Conservation (phyloP, 2,888 invertebrate genomes). For the Thumatha senex region DNA sequence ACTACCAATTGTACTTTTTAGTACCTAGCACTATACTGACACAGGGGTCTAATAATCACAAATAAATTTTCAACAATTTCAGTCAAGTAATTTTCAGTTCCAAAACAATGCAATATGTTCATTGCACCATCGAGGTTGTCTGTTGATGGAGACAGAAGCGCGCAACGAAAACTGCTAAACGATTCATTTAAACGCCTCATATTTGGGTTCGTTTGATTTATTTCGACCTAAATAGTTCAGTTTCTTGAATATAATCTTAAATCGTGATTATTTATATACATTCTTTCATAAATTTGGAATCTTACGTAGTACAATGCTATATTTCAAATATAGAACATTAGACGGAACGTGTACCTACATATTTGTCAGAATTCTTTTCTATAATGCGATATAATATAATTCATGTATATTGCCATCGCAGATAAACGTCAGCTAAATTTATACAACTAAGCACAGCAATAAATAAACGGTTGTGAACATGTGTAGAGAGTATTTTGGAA, state of each 20-base stretch:
- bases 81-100: no score
- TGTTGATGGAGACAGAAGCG: no score
- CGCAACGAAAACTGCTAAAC: no score
- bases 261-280: slow-evolving; percentile 14
- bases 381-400: neutral
- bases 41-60: no score
- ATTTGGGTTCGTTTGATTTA: slow-evolving; percentile 6
- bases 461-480: neutral
- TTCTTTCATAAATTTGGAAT: neutral
- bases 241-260: neutral
- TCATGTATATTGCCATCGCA: neutral
- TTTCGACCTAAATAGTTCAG: neutral
- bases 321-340: no score
- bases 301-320: no score
- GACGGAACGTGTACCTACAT: neutral
- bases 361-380: neutral
- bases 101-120: no score
- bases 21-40: no score
- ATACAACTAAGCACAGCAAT: neutral
- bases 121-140: no score
- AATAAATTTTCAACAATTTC: no score
- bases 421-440: neutral
- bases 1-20: no score
- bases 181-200: no score
- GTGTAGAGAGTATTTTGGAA: neutral